phyloP scores from a whole-genome alignment of 2,113 vertebrate genomes.

The Vidua chalybeata region DNA sequence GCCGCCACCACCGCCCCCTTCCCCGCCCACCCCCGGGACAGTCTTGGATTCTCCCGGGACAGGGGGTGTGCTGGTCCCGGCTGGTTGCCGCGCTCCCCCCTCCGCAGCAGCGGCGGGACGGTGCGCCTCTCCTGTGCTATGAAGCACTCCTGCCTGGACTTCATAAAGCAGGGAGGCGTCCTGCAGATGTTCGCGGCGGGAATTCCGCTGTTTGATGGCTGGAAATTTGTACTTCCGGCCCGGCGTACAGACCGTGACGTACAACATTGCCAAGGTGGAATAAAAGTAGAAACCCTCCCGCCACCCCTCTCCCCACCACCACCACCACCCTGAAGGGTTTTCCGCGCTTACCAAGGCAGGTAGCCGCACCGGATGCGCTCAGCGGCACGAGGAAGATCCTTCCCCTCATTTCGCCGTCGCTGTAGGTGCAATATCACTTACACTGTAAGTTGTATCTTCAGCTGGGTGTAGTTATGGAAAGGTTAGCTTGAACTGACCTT shows the following conservation, averaged over 20 bases:
- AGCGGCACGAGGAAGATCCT: fast-evolving
- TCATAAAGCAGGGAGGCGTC: too few relatives aligned
- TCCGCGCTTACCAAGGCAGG: fast-evolving
- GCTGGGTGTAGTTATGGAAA: fast-evolving
- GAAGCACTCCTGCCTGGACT: not conserved
- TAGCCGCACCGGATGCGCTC: fast-evolving
- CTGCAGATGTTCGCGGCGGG: not conserved
- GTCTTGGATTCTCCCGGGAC: not conserved
- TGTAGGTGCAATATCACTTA: too few relatives aligned
- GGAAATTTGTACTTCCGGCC: not conserved
- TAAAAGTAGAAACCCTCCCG: not conserved
- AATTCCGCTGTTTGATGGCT: not conserved
- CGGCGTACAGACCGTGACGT: fast-evolving
- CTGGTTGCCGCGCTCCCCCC: fast-evolving
- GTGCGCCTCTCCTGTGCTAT: fast-evolving
- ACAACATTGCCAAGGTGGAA: not conserved
- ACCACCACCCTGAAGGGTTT: fast-evolving
- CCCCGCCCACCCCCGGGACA: not conserved
- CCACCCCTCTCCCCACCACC: too few relatives aligned
- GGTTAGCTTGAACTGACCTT: not conserved
- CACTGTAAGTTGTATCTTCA: fast-evolving
- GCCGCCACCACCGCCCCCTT: fast-evolving
- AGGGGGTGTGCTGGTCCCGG: not conserved
- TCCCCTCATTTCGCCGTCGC: too few relatives aligned
- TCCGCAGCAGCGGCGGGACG: too few relatives aligned